Conservation (phyloP, 2,797 vertebrate genomes). For the Chaetophractus vellerosus region DNA sequence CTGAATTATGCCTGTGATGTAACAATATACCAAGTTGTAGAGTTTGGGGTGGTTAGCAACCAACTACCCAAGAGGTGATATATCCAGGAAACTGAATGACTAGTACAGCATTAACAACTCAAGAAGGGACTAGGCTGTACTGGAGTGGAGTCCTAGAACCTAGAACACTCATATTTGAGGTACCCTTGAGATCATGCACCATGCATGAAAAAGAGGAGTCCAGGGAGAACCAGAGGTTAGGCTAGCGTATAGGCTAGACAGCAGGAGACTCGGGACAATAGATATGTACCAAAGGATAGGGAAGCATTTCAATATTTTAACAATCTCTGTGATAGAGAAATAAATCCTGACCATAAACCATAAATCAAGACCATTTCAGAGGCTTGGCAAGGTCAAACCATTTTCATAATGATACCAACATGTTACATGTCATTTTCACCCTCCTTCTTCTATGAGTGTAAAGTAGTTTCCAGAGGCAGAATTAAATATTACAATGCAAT, state of each 20-base stretch:
- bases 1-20: background rate
- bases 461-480: background rate
- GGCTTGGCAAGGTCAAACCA: background rate
- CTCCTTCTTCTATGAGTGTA: background rate
- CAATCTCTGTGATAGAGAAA: background rate
- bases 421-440: background rate
- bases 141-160: no score
- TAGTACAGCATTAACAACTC: no score
- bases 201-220: background rate
- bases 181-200: fast-evolving
- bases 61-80: no score
- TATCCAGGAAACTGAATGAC: background rate
- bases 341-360: background rate
- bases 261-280: background rate
- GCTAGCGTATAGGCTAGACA: background rate
- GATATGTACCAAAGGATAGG: background rate
- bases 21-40: background rate
- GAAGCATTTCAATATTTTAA: background rate
- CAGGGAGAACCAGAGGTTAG: background rate
- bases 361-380: background rate
- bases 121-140: fast-evolving
- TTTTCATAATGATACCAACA: background rate
- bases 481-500: background rate
- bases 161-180: background rate
- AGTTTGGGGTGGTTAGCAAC: background rate